Percentiles rank a stretch among this genome's conserved stretches.
Evolutionary conservation across 2,888 invertebrate genomes (phyloP).

Genomic region (Chymomyza caudatula): DNA sequence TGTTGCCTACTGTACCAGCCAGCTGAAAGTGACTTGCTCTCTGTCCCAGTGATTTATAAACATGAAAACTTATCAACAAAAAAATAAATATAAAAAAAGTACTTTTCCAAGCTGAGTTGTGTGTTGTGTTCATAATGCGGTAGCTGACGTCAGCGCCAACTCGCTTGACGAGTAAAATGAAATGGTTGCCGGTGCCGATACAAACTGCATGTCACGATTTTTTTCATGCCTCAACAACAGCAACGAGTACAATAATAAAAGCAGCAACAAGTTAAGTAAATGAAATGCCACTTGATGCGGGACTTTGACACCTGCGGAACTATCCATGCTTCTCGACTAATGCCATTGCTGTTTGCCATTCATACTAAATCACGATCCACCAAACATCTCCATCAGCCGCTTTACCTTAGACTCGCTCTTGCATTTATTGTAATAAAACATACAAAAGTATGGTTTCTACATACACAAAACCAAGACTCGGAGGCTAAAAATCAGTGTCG

Average conservation of each 20-base stretch:
- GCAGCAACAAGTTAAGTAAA: constrained; percentile 41
- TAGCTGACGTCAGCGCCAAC: constrained; percentile 3
- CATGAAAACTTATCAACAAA: neutral
- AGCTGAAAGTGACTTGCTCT: neutral
- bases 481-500: constrained; percentile 21
- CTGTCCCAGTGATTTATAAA: neutral
- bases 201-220: constrained; percentile 70
- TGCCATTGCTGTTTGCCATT: constrained; percentile 41
- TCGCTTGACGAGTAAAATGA: neutral
- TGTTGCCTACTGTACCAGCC: neutral
- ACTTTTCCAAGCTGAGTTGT: neutral
- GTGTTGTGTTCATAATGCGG: neutral
- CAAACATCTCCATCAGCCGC: neutral
- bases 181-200: constrained; percentile 60
- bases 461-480: constrained; percentile 23
- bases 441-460: constrained; percentile 20
- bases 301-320: constrained; percentile 63
- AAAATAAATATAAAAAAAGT: neutral
- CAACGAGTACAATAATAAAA: constrained; percentile 23
- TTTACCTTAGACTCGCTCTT: constrained; percentile 23
- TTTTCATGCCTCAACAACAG: constrained; percentile 40
- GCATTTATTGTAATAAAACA: constrained; percentile 31
- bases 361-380: neutral
- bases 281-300: constrained; percentile 62
- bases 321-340: constrained; percentile 59